Evolutionary conservation across 2,888 invertebrate species (phyloP).

Genomic region (Agrochola lota): DNA sequence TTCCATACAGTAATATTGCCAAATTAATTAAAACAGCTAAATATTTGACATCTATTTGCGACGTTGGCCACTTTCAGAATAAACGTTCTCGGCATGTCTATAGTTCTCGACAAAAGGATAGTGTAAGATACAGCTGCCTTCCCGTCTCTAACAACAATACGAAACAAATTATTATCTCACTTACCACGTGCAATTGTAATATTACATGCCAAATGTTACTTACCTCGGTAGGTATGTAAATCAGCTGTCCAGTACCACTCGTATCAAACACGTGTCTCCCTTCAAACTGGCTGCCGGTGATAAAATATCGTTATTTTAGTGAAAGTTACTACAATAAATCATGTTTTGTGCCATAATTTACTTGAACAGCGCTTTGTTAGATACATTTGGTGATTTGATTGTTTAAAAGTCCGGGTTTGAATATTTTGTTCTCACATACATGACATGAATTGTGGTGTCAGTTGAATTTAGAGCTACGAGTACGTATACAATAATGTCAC

Average conservation of each 20-base stretch:
- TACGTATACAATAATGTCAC: too few relatives aligned
- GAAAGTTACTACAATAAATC: constrained; percentile 61
- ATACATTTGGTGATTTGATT: constrained; percentile 44
- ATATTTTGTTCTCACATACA: too few relatives aligned
- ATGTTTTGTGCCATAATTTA: constrained; percentile 49
- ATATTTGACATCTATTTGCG: too few relatives aligned
- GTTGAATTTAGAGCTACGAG: too few relatives aligned
- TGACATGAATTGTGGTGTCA: too few relatives aligned
- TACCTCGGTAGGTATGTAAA: constrained; percentile 46
- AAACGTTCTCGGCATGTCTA: not conserved
- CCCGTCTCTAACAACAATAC: constrained; percentile 1
- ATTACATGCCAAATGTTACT: constrained; percentile 32
- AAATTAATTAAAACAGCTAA: too few relatives aligned
- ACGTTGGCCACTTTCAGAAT: too few relatives aligned
- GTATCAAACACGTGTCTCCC: constrained; percentile 60
- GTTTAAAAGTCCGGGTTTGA: constrained; percentile 34
- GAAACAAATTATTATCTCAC: constrained; percentile 3
- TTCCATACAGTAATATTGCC: too few relatives aligned
- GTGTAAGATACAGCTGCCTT: not conserved
- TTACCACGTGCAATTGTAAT: constrained; percentile 30
- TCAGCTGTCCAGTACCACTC: constrained; percentile 32
- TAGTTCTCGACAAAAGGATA: not conserved
- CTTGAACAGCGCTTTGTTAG: constrained; percentile 34
- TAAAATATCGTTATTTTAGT: constrained; percentile 61
- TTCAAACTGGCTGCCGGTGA: constrained; percentile 42